A percentile compares a stretch with the other conserved stretches of the same genome.
These are phyloP conservation scores for Aelia acuminata DNA, from an alignment of 2,888 invertebrate species.

Conservation along the genomic window DNA sequence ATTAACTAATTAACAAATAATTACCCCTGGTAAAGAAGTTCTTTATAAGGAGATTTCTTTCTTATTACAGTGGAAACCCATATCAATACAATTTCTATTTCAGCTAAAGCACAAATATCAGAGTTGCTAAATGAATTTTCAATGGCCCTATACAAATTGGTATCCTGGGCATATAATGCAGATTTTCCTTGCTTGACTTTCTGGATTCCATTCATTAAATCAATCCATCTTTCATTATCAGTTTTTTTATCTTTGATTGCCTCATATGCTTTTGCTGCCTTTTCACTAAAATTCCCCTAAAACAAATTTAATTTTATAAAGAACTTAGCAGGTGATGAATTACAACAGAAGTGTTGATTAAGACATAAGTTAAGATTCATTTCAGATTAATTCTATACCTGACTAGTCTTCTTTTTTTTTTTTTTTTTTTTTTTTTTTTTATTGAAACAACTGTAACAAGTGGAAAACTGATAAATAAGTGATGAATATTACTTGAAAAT, in stretches of 20 bases:
- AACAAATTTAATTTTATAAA: background rate
- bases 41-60: constrained; percentile 64
- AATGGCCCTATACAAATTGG: constrained; percentile 63
- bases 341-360: background rate
- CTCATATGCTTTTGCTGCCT: constrained; percentile 60
- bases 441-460: background rate
- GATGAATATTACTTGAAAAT: constrained; percentile 41
- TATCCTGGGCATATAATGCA: constrained; percentile 65
- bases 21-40: constrained; percentile 64
- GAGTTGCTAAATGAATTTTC: constrained; percentile 62
- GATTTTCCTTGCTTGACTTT: constrained; percentile 61
- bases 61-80: constrained; percentile 60
- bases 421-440: too few species aligned
- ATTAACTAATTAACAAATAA: too few species aligned
- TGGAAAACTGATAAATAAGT: background rate
- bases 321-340: background rate
- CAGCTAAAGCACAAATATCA: constrained; percentile 64
- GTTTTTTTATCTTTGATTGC: constrained; percentile 60
- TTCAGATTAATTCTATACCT: too few species aligned
- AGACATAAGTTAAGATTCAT: background rate
- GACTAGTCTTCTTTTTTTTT: too few species aligned
- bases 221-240: constrained; percentile 62
- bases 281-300: constrained; percentile 58
- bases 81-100: constrained; percentile 61
- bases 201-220: constrained; percentile 61